Evolutionary conservation across 2,888 invertebrate species (phyloP), one percentile per base, ranked within the genome.

Genomic region (Nymphalis urticae): DNA sequence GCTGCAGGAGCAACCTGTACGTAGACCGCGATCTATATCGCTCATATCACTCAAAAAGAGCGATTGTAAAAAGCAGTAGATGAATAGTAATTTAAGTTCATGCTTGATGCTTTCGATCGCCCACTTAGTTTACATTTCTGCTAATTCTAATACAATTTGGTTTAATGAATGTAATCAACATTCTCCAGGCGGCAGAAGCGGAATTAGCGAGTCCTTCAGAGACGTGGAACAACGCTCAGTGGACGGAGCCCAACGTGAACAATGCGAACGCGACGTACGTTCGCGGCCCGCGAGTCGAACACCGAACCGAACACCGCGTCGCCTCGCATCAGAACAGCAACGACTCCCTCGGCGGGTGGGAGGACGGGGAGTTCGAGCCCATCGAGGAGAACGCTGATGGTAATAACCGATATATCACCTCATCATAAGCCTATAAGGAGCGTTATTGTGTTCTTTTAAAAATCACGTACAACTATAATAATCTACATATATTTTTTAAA

Each of bases 341-440:
- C 78, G 90, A 90, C 78, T 93, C 94, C 27, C 93, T 94, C 69
- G 90, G 89, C 64, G 94, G 94, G 63, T 97, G 97, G 97, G 96
- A 96, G 73, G 97, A 97, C 80, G 94, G 95, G 3, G 96, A 97
- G 86, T 97, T 97, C 85, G 96, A 96, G 82, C 95, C 96, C 3
- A 93, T 97, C 27, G 96, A 97, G 82, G 96, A 95, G 79, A 87
- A 94, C 65, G 90, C 87, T 53, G 91, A 93, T 73, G 94, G 94
- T 94, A 67, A 10, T 7, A 32, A 42, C 32, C 21, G 8, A 2
- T 1, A 24, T n/a, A 3, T 36, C n/a, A 5, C 6, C 27, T 32
- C 5, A 32, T 51, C 21, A 42, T 1, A 10, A 42, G 36, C 36
- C 36, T 10, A 9, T 36, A 10, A 36, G 9, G 10, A 8, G 2